Evolutionary conservation across 2,797 vertebrate genomes (phyloP).

Genomic region (Danio aesculapii): DNA sequence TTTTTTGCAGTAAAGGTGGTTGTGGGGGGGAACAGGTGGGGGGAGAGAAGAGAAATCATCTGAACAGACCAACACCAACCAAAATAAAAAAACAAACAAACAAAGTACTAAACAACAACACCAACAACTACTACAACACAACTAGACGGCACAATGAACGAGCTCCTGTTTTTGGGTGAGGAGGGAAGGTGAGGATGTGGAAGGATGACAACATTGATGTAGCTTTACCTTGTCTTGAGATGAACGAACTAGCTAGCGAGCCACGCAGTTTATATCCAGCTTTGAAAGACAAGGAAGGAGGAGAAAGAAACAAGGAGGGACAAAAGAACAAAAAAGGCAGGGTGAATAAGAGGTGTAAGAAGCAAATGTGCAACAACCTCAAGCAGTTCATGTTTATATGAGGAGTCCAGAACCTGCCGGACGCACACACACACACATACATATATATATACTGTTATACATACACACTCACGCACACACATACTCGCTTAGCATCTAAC

Average conservation of each 20-base stretch:
- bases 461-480: slow-evolving; percentile 46
- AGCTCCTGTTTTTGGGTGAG: slow-evolving; percentile 24
- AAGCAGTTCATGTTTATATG: slow-evolving; percentile 64
- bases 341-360: slow-evolving; percentile 56
- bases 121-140: slow-evolving; percentile 29
- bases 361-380: slow-evolving; percentile 61
- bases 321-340: slow-evolving; percentile 68
- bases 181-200: slow-evolving; percentile 43
- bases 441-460: background rate
- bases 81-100: slow-evolving; percentile 18
- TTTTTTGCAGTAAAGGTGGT: background rate
- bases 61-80: background rate
- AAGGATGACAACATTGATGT: slow-evolving; percentile 64
- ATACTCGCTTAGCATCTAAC: background rate
- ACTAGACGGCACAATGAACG: slow-evolving; percentile 40
- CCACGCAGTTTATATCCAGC: slow-evolving; percentile 86
- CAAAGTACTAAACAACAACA: slow-evolving; percentile 4
- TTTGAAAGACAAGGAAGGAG: slow-evolving; percentile 74
- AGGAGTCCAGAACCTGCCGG: slow-evolving; percentile 27
- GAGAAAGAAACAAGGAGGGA: slow-evolving; percentile 62
- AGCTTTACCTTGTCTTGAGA: slow-evolving; percentile 85
- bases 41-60: background rate
- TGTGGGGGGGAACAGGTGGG: background rate
- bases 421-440: slow-evolving; percentile 50
- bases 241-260: slow-evolving; percentile 86